A percentile compares a stretch with the other conserved stretches of the same genome.
phyloP scores from a whole-genome alignment of 2,888 invertebrate species.

The Stenodema calcarata region DNA sequence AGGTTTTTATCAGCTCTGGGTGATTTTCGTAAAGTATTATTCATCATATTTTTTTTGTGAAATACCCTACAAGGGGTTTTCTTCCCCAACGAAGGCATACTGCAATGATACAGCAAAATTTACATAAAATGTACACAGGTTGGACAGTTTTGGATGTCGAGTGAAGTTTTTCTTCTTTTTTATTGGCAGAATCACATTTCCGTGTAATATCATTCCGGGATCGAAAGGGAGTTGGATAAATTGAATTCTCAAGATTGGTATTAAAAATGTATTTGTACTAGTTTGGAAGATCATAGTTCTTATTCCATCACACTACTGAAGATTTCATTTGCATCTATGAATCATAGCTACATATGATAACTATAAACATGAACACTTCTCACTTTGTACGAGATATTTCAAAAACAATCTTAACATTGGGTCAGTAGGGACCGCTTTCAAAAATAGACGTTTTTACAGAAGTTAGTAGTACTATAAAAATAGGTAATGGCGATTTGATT shows the following conservation, averaged over 20 bases:
- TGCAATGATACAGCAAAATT: no score
- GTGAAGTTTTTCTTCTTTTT: no score
- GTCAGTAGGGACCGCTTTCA: background rate
- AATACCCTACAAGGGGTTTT: no score
- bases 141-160: no score
- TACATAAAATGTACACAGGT: no score
- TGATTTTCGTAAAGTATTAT: no score
- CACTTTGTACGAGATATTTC: background rate
- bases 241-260: background rate
- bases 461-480: background rate
- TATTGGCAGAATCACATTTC: no score
- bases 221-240: background rate
- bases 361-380: background rate
- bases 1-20: no score
- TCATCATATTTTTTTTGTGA: no score
- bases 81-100: no score
- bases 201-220: no score
- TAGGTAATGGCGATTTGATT: background rate
- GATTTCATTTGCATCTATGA: background rate
- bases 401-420: background rate
- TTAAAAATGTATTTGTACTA: constrained; percentile 12
- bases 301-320: background rate
- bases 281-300: constrained; percentile 11
- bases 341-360: background rate
- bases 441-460: constrained; percentile 9